phyloP scores from a whole-genome alignment of 2,113 vertebrate genomes.

The Tychaedon coryphoeus region DNA sequence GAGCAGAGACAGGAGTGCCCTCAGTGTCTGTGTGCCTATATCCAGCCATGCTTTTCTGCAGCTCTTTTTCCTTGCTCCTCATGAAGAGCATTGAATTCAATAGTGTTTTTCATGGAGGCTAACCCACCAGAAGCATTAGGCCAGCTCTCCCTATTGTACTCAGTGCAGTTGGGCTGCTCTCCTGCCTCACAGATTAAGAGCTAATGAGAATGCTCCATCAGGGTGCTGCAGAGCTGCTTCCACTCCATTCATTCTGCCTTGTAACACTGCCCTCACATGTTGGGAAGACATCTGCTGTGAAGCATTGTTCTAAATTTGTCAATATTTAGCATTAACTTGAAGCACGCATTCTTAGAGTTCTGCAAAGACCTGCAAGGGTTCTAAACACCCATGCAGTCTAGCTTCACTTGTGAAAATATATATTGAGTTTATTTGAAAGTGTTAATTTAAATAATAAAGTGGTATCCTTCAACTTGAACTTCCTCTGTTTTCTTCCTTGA shows the following conservation, averaged over 20 bases:
- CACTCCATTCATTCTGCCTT: neutral
- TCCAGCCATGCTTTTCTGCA: neutral
- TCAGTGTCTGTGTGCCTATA: neutral
- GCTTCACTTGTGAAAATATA: neutral
- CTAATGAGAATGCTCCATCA: neutral
- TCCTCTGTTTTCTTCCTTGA: neutral
- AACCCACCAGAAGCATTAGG: neutral
- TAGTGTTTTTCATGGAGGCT: neutral
- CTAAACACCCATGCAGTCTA: neutral
- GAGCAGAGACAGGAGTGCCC: neutral
- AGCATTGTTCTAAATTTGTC: neutral
- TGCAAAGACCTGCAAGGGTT: neutral
- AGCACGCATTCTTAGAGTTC: neutral
- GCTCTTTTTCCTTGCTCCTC: neutral
- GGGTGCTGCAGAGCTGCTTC: neutral
- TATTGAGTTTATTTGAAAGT: neutral
- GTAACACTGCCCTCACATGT: neutral
- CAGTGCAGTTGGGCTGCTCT: neutral
- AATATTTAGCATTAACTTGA: neutral
- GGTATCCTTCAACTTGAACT: neutral
- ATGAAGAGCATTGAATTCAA: neutral
- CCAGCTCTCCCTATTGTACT: neutral
- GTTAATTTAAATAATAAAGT: neutral
- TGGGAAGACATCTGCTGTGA: neutral
- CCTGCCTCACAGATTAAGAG: neutral